Base-by-base conservation (phyloP, 2,113 vertebrate species). In the Paramisgurnus dabryanus region DNA sequence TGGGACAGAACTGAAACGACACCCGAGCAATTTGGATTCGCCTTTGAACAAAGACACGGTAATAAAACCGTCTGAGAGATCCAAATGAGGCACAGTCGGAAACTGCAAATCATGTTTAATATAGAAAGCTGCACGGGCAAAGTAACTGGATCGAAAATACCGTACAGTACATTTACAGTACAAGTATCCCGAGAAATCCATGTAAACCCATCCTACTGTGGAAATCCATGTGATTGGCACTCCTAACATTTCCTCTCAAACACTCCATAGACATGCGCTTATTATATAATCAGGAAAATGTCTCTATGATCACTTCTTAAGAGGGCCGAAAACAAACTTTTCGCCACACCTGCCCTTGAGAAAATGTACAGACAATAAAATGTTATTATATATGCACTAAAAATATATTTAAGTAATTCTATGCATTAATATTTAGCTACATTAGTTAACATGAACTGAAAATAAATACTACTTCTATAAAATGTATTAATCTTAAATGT, bases 111-210 rank as follows among this genome's bases (percentile, higher is more conserved):
- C 43, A 69, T 55, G 82, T 80, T 45, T 65, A 66, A 80, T 66
- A 72, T 53, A 3, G 43, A 71, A 76, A 57, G 39, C 39, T 6
- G 55, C 57, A 61, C 40, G 12, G 57, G 49, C 27, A 68, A 64
- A 68, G 65, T 81, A 60, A 17, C 66, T 27, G 70, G 45, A 47
- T 71, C 71, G 63, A 55, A 70, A 76, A 79, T 76, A 74, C 53
- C 53, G 47, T 84, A 80, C 27, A 76, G 61, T 65, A 65, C 43
- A 76, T 76, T 76, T 76, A 76, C 61, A 76, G 45, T 45, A 81
- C 22, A 22, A 58, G 57, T 78, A 50, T 77, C 47, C 34, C 39
- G 53, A 67, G 22, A 66, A 66, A 22, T 22, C 22, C 22, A 22
- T 22, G 22, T 22, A 22, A 22, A 22, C 22, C 22, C 22, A 22